Conservation (phyloP, 2,113 vertebrate species). For the Proterorhinus semilunaris region DNA sequence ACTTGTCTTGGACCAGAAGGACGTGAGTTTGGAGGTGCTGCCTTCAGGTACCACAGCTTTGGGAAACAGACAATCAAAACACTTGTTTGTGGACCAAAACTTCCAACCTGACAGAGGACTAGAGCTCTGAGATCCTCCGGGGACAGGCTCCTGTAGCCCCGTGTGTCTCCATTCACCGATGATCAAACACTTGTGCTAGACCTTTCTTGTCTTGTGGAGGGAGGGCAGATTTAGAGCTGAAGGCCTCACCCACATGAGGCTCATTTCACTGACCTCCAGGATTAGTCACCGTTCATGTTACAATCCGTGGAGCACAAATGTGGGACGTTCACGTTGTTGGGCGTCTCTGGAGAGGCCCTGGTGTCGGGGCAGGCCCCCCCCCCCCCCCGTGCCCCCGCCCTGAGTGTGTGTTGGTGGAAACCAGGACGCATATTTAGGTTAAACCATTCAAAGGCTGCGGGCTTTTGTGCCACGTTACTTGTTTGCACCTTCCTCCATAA, state of each 20-base stretch:
- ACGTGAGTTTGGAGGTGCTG: no score
- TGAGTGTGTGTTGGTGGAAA: not conserved
- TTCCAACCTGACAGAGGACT: no score
- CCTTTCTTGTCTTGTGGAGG: not conserved
- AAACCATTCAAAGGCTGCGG: not conserved
- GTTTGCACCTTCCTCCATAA: not conserved
- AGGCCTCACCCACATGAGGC: not conserved
- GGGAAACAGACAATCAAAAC: no score
- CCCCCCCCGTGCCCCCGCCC: not conserved
- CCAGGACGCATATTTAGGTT: slow-evolving; percentile 6
- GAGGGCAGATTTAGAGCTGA: not conserved
- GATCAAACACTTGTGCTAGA: not conserved
- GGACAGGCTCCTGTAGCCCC: no score
- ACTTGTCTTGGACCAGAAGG: no score
- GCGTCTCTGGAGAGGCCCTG: not conserved
- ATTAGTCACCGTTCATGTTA: not conserved
- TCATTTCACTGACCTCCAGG: not conserved
- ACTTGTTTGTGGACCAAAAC: no score
- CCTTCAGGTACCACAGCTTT: no score
- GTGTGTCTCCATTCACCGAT: no score
- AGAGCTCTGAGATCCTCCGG: no score
- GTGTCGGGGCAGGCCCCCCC: not conserved
- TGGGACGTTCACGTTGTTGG: not conserved
- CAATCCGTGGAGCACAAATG: not conserved
- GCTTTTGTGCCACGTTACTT: not conserved